phyloP scores from a whole-genome alignment of 2,113 vertebrate genomes.

The Oryzias woworae region DNA sequence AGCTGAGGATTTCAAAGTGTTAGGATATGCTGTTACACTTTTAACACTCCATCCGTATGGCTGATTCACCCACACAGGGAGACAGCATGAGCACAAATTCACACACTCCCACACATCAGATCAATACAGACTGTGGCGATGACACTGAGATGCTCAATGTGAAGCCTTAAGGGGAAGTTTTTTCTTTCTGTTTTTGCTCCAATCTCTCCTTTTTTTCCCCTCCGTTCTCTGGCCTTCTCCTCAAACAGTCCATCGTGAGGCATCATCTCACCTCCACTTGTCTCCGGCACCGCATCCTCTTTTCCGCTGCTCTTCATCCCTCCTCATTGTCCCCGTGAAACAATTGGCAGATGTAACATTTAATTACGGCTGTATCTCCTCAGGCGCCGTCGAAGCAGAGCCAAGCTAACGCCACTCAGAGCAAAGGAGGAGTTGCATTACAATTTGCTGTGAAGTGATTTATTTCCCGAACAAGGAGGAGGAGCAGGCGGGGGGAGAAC shows the following conservation, averaged over 20 bases:
- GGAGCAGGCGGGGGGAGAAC: slow-evolving; percentile 24
- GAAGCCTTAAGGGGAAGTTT: slow-evolving; percentile 63
- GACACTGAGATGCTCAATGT: slow-evolving; percentile 69
- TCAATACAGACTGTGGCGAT: slow-evolving; percentile 69
- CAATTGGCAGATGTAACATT: slow-evolving; percentile 83
- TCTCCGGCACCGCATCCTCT: slow-evolving; percentile 44
- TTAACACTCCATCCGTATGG: slow-evolving; percentile 52
- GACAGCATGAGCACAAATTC: slow-evolving; percentile 19
- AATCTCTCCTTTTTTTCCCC: slow-evolving; percentile 21
- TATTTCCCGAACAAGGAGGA: slow-evolving; percentile 62
- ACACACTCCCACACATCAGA: slow-evolving; percentile 56
- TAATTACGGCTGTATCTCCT: slow-evolving; percentile 79
- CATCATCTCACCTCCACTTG: slow-evolving; percentile 66
- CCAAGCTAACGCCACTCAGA: slow-evolving; percentile 65
- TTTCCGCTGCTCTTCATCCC: slow-evolving; percentile 43
- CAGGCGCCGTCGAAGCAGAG: slow-evolving; percentile 70
- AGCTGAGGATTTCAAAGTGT: slow-evolving; percentile 75
- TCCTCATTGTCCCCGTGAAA: slow-evolving; percentile 73
- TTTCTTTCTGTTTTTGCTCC: slow-evolving; percentile 54
- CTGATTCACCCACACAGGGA: slow-evolving; percentile 35
- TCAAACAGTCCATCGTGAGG: slow-evolving; percentile 50
- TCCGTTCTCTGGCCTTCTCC: slow-evolving; percentile 27
- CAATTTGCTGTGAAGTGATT: slow-evolving; percentile 76
- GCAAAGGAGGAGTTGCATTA: slow-evolving; percentile 77
- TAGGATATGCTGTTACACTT: slow-evolving; percentile 63